A percentile compares a stretch with the other conserved stretches of the same genome.
Conservation (phyloP, 2,113 vertebrate genomes). For the Crotalus viridis region DNA sequence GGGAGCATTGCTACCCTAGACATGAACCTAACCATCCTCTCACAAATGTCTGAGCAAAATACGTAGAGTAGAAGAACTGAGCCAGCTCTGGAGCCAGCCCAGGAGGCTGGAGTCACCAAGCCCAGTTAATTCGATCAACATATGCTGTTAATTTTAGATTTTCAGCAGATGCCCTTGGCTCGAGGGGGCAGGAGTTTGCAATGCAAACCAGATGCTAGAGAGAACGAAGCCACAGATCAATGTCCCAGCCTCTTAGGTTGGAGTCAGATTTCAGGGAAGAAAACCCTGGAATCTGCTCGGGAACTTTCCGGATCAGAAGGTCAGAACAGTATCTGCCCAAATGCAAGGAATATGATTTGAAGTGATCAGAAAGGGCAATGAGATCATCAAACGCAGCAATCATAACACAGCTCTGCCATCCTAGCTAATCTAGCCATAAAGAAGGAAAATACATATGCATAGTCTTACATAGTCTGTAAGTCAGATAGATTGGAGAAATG, state of each 20-base stretch:
- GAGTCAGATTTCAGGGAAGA: background rate
- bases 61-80: background rate
- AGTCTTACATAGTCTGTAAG: background rate
- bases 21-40: background rate
- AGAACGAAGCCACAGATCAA: background rate
- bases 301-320: background rate
- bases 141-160: constrained; percentile 32
- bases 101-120: constrained; percentile 7
- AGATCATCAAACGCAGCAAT: background rate
- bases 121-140: constrained; percentile 26
- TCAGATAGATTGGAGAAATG: background rate
- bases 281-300: background rate
- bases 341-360: background rate
- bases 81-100: constrained; percentile 10
- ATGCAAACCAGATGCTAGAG: constrained; percentile 20
- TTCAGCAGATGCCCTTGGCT: constrained; percentile 12
- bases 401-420: background rate
- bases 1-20: background rate
- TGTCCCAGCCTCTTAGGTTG: background rate
- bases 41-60: background rate
- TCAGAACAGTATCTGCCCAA: background rate
- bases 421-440: background rate
- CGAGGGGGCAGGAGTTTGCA: background rate
- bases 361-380: background rate
- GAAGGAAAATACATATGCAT: background rate